Percentiles rank a stretch among this genome's conserved stretches.
Conservation (phyloP, 2,113 vertebrate genomes). For the Tetraodon nigroviridis region DNA sequence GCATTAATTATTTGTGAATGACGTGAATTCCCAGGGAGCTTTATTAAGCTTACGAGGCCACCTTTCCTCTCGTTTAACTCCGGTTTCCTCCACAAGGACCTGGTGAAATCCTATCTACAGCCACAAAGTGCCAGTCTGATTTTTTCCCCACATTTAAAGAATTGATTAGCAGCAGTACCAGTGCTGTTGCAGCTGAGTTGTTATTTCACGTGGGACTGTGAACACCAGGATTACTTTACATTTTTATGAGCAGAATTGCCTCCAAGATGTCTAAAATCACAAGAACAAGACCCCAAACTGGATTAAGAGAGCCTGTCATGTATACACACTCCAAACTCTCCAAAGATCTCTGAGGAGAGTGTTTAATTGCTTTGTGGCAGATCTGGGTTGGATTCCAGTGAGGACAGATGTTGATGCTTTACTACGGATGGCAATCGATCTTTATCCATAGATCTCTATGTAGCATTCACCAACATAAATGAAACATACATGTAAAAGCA, state of each 20-base stretch:
- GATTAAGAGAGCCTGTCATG: neutral
- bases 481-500: too few species aligned
- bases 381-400: too few species aligned
- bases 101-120: neutral
- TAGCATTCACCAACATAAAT: too few species aligned
- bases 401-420: too few species aligned
- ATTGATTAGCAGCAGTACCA: neutral
- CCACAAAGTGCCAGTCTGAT: neutral
- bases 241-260: neutral
- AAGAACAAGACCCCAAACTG: neutral
- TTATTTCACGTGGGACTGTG: neutral
- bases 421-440: too few species aligned
- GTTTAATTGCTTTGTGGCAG: neutral
- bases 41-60: constrained; percentile 1
- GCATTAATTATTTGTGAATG: neutral
- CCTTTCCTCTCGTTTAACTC: neutral
- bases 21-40: neutral
- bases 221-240: neutral
- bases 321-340: neutral
- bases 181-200: neutral
- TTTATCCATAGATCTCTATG: too few species aligned
- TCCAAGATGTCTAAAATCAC: constrained; percentile 1
- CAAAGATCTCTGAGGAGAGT: neutral
- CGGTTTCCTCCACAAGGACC: constrained; percentile 7
- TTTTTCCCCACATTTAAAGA: neutral